A percentile compares a stretch with the other conserved stretches of the same genome.
Evolutionary conservation across 2,797 vertebrate species (phyloP).

Genomic region (Percopsis omiscomaycus): DNA sequence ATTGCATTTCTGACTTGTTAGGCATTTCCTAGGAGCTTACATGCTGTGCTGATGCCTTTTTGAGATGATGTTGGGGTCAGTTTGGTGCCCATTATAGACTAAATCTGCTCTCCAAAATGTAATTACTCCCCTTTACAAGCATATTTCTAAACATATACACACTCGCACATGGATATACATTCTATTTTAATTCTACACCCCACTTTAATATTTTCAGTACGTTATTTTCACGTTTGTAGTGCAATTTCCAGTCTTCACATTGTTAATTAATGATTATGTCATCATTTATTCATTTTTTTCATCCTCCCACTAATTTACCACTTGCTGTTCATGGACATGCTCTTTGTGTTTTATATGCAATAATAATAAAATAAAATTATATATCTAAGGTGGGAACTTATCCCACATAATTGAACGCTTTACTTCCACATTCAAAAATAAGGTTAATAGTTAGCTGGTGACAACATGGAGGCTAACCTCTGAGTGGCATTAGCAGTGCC

Average conservation of each 20-base stretch:
- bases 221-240: too few relatives aligned
- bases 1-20: slow-evolving; percentile 77
- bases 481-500: slow-evolving; percentile 34
- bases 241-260: too few relatives aligned
- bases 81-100: slow-evolving; percentile 34
- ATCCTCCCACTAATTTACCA: too few relatives aligned
- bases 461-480: slow-evolving; percentile 23
- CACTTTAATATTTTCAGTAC: too few relatives aligned
- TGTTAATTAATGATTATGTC: too few relatives aligned
- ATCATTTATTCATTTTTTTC: too few relatives aligned
- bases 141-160: slow-evolving; percentile 15
- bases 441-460: slow-evolving; percentile 9
- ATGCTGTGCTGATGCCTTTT: slow-evolving; percentile 70
- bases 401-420: too few relatives aligned
- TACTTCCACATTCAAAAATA: too few relatives aligned
- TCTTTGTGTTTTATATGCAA: too few relatives aligned
- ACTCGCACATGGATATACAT: neutral
- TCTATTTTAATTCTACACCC: neutral
- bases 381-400: too few relatives aligned
- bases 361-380: too few relatives aligned
- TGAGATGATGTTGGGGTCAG: slow-evolving; percentile 45
- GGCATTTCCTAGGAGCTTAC: slow-evolving; percentile 63
- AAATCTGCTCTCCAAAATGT: neutral
- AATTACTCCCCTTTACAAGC: neutral
- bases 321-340: too few relatives aligned